Conservation (phyloP, 2,888 invertebrate species). For the Andrena flavipes region DNA sequence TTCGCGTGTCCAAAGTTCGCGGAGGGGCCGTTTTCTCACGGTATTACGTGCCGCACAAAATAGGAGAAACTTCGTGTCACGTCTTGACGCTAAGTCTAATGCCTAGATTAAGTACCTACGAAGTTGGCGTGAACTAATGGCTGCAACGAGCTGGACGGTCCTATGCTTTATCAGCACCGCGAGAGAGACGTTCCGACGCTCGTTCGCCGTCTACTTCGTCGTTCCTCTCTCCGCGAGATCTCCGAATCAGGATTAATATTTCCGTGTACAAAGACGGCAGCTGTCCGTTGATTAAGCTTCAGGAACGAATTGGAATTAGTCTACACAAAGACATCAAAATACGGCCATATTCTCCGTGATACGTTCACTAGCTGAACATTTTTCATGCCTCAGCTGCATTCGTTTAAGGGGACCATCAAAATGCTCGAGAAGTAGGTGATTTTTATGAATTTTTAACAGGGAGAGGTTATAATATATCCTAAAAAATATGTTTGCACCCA, state of each 20-base stretch:
- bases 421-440: too few relatives aligned
- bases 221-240: conserved; percentile 10
- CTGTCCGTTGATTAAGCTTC: conserved; percentile 24
- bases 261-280: not conserved
- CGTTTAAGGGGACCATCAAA: not conserved
- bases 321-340: not conserved
- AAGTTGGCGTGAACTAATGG: conserved; percentile 68
- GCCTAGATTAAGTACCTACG: conserved; percentile 72
- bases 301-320: conserved; percentile 1
- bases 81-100: conserved; percentile 75
- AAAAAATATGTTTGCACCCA: too few relatives aligned
- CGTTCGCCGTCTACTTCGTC: conserved; percentile 2
- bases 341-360: too few relatives aligned
- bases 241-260: conserved; percentile 56
- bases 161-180: conserved; percentile 70
- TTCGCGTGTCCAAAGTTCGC: not conserved
- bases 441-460: too few relatives aligned
- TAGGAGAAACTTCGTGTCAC: conserved; percentile 58
- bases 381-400: not conserved
- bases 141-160: conserved; percentile 57
- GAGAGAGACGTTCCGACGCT: conserved; percentile 38
- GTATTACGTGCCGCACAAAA: conserved; percentile 51
- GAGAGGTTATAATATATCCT: too few relatives aligned
- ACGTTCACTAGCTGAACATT: not conserved
- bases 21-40: conserved; percentile 15